Evolutionary conservation across 2,113 vertebrate genomes (phyloP).

Genomic region (Hyperoodon ampullatus): DNA sequence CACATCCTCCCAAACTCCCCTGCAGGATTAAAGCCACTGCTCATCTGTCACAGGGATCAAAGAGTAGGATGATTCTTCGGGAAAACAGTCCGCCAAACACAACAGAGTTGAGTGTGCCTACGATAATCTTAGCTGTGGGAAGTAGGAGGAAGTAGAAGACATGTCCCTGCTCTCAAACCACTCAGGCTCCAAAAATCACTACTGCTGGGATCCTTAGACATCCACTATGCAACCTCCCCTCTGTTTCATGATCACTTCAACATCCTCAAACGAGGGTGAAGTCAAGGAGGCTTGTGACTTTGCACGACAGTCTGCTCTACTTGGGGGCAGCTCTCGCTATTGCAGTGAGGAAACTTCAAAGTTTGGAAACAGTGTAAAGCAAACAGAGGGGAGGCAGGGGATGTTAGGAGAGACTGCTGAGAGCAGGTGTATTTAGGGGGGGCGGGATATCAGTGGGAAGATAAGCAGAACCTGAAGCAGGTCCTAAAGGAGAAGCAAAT

Average conservation of each 20-base stretch:
- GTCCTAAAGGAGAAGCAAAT: neutral
- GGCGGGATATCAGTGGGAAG: neutral
- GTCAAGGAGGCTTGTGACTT: neutral
- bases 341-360: neutral
- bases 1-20: neutral
- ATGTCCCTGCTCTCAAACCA: neutral
- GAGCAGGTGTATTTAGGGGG: neutral
- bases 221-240: neutral
- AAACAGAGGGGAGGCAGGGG: neutral
- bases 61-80: neutral
- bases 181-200: neutral
- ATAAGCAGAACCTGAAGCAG: neutral
- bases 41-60: neutral
- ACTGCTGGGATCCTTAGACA: neutral
- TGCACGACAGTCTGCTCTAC: neutral
- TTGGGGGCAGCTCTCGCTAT: neutral
- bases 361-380: neutral
- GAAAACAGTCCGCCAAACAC: neutral
- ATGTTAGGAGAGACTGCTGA: neutral
- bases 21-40: neutral
- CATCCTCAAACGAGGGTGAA: neutral
- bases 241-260: neutral
- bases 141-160: neutral
- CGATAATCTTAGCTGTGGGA: neutral
- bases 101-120: neutral